Conservation (phyloP, 1,140 invertebrate genomes). For the Apolygus lucorum region DNA sequence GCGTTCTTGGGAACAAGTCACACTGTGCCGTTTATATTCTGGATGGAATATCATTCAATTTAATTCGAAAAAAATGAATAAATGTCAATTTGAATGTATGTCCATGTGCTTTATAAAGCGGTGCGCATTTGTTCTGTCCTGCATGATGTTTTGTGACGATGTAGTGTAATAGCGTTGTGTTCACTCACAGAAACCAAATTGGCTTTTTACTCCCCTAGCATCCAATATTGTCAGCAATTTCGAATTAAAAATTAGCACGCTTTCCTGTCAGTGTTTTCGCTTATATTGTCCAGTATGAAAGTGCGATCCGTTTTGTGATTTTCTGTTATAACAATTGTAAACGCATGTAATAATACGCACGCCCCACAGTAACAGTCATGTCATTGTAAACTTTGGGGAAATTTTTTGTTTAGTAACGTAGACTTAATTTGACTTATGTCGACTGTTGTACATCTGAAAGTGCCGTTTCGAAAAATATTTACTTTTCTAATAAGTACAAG, state of each 20-base stretch:
- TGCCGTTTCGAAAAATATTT: not conserved
- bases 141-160: not conserved
- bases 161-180: too few species aligned
- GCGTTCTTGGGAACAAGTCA: conserved; percentile 21
- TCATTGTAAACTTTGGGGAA: not conserved
- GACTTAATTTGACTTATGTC: not conserved
- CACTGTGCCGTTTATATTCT: conserved; percentile 28
- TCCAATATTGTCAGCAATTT: not conserved
- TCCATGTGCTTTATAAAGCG: not conserved
- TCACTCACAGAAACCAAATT: not conserved
- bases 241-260: not conserved
- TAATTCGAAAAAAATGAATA: not conserved
- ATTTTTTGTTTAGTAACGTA: too few species aligned
- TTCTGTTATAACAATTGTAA: not conserved
- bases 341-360: not conserved
- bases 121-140: not conserved
- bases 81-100: conserved; percentile 4
- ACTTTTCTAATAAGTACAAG: not conserved
- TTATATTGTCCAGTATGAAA: not conserved
- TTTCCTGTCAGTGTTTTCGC: not conserved
- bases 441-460: not conserved
- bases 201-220: too few species aligned
- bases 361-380: not conserved
- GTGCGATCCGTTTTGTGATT: not conserved
- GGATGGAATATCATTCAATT: conserved; percentile 23